These are phyloP conservation scores for Caerostris extrusa DNA, from an alignment of 1,140 invertebrate species.

Conservation along the genomic window DNA sequence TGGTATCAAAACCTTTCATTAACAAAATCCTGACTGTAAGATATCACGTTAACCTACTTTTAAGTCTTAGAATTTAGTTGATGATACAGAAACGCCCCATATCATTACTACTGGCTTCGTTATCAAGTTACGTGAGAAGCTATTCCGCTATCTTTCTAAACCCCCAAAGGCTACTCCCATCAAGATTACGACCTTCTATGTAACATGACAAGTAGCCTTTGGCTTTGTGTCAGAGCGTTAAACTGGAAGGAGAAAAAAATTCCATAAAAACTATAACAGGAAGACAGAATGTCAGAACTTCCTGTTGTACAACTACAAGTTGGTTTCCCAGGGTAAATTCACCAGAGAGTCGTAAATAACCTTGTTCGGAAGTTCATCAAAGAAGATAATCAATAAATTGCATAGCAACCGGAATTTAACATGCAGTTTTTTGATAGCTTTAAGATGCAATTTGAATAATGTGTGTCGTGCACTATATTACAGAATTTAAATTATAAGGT, in stretches of 20 bases:
- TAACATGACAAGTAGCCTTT: slow-evolving; percentile 42
- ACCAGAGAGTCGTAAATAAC: slow-evolving; percentile 50
- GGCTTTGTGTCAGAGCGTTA: slow-evolving; percentile 44
- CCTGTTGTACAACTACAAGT: slow-evolving; percentile 39
- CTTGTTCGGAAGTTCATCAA: slow-evolving; percentile 13
- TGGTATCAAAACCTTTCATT: not conserved
- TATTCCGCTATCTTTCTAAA: slow-evolving; percentile 32
- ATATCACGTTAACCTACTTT: slow-evolving; percentile 24
- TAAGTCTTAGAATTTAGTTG: slow-evolving; percentile 16
- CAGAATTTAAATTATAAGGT: slow-evolving; percentile 21
- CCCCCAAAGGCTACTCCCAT: slow-evolving; percentile 7
- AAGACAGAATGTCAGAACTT: slow-evolving; percentile 35
- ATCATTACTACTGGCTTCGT: not conserved
- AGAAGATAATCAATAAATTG: slow-evolving; percentile 43
- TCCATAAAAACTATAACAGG: slow-evolving; percentile 1
- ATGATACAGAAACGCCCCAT: slow-evolving; percentile 36
- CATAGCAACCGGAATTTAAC: not conserved
- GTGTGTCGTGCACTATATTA: not conserved
- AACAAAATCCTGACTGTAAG: not conserved
- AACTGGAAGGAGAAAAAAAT: slow-evolving; percentile 30
- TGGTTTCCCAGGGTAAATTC: slow-evolving; percentile 13
- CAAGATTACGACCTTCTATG: slow-evolving; percentile 16
- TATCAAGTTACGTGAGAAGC: slow-evolving; percentile 42
- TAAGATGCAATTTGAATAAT: not conserved
- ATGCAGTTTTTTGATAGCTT: not conserved